Percentiles rank a stretch among this genome's conserved stretches.
phyloP scores from a whole-genome alignment of 1,140 invertebrate species.

The Drosophila carrolli region DNA sequence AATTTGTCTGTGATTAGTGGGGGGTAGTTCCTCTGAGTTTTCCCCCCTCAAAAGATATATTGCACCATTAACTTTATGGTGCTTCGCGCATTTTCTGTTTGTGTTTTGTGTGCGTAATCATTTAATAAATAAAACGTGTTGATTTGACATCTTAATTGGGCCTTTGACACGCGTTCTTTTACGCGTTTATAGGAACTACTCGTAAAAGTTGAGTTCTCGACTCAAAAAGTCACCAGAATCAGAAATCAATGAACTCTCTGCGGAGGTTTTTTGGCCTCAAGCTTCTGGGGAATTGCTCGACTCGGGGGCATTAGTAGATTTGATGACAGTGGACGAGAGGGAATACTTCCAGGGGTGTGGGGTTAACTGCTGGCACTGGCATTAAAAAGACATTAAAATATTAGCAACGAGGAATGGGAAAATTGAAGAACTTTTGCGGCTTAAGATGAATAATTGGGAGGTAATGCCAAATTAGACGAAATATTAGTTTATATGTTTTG shows the following conservation, averaged over 20 bases:
- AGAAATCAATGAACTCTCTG: conserved; percentile 76
- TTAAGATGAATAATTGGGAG: conserved; percentile 40
- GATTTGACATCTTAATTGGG: conserved; percentile 81
- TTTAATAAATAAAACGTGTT: conserved; percentile 77
- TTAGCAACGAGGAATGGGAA: conserved; percentile 19
- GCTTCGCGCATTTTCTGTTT: conserved; percentile 28
- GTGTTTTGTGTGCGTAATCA: conserved; percentile 58
- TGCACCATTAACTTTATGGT: conserved; percentile 54
- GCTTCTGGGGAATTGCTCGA: conserved; percentile 33
- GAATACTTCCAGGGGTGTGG: not conserved
- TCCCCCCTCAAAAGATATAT: conserved; percentile 8
- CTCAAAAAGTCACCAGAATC: conserved; percentile 21
- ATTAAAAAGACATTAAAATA: conserved; percentile 76
- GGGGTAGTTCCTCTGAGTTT: not conserved
- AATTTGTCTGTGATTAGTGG: conserved; percentile 67
- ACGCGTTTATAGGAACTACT: conserved; percentile 20
- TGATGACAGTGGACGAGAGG: conserved; percentile 12
- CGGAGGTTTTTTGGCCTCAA: conserved; percentile 50
- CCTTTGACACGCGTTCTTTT: conserved; percentile 56
- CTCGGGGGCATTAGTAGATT: conserved; percentile 70
- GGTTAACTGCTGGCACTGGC: not conserved
- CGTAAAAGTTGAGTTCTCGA: conserved; percentile 24
- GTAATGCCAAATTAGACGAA: not conserved
- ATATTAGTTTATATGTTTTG: not conserved
- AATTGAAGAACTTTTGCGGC: not conserved